Percentiles rank a stretch among this genome's conserved stretches.
These are phyloP conservation scores for Sebastes matsubarae DNA, from an alignment of 2,797 vertebrate species.

Conservation along the genomic window DNA sequence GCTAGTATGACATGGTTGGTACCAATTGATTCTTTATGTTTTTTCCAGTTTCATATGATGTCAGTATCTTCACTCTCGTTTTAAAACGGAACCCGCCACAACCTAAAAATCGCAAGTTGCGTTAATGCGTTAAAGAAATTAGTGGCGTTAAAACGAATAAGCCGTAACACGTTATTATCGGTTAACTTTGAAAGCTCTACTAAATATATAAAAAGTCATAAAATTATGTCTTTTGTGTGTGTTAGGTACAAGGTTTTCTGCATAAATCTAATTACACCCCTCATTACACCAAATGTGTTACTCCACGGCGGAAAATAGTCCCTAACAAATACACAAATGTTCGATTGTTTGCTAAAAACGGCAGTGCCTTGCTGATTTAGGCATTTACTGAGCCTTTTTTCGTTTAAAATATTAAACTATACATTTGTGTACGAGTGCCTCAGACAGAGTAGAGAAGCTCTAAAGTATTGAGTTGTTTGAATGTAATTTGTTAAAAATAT, in stretches of 20 bases:
- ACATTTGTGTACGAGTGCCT: neutral
- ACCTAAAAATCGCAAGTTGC: no score
- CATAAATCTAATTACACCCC: no score
- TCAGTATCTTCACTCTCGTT: no score
- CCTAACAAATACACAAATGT: neutral
- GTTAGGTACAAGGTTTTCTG: neutral
- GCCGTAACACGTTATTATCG: no score
- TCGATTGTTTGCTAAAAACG: neutral
- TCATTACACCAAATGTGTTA: neutral
- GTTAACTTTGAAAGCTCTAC: no score
- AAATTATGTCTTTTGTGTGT: neutral
- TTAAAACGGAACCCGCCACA: no score
- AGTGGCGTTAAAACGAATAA: no score
- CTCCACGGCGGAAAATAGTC: neutral
- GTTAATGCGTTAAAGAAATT: no score
- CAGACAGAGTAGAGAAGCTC: neutral
- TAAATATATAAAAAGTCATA: neutral
- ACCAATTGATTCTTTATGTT: no score
- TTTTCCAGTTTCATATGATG: no score
- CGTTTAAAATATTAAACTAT: fast-evolving
- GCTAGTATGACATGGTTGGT: no score
- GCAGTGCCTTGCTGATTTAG: neutral
- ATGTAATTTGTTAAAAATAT: no score
- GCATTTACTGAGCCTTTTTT: neutral
- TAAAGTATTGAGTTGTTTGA: neutral